Evolutionary conservation across 53 echinoderm and acorn worm genomes (phyloP).

Genomic region (Temnopleurus reevesii): DNA sequence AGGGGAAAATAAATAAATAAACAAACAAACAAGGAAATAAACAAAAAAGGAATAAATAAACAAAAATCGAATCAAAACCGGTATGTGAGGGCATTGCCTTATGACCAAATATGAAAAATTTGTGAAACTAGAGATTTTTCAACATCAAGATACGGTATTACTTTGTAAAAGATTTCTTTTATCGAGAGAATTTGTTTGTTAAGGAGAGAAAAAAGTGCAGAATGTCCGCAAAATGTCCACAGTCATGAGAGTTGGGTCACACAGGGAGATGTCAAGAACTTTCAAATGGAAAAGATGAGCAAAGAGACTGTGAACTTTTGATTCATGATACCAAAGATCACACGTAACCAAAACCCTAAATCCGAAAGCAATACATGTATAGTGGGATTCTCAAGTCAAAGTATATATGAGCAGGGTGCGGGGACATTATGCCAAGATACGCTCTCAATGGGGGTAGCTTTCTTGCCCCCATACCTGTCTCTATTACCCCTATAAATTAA

Average conservation of each 20-base stretch:
- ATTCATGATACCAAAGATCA: constrained; percentile 32
- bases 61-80: no score
- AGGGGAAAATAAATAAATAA: no score
- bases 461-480: constrained; percentile 24
- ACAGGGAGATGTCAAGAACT: constrained; percentile 17
- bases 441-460: not conserved
- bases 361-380: not conserved
- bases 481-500: constrained; percentile 19
- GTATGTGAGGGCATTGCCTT: no score
- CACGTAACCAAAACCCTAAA: constrained; percentile 16
- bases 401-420: not conserved
- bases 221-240: constrained; percentile 17
- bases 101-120: no score
- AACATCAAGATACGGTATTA: no score
- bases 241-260: not conserved
- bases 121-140: no score
- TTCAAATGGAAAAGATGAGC: constrained; percentile 7
- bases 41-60: no score
- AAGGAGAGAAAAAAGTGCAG: constrained; percentile 3
- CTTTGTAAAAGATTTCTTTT: no score
- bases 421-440: constrained; percentile 9
- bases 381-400: not conserved
- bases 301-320: constrained; percentile 27
- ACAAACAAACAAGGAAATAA: no score
- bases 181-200: not conserved